Evolutionary conservation across 2,888 invertebrate species (phyloP).

Genomic region (Erebia ligea): DNA sequence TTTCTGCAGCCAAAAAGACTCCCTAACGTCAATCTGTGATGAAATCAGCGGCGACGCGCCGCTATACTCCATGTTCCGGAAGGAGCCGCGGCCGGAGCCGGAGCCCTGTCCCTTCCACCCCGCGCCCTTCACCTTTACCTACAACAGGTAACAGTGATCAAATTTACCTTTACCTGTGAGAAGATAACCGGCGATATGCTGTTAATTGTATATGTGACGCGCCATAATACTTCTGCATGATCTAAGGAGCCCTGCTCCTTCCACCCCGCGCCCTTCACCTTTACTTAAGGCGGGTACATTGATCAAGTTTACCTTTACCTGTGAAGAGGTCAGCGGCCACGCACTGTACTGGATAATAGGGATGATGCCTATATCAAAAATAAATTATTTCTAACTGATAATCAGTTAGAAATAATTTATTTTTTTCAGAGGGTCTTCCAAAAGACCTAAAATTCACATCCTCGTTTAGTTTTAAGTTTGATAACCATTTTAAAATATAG

Average conservation of each 20-base stretch:
- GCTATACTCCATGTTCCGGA: slow-evolving; percentile 89
- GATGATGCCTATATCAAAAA: too few species aligned
- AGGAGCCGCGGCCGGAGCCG: slow-evolving; percentile 86
- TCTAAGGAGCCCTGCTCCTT: slow-evolving; percentile 91
- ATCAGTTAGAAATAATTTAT: too few species aligned
- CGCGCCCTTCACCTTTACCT: slow-evolving; percentile 92
- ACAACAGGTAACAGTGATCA: slow-evolving; percentile 78
- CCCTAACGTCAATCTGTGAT: slow-evolving; percentile 85
- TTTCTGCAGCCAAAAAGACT: slow-evolving; percentile 83
- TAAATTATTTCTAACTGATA: too few species aligned
- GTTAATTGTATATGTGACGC: too few species aligned
- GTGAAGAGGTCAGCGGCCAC: too few species aligned
- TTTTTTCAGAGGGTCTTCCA: too few species aligned
- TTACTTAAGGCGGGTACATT: slow-evolving; percentile 87
- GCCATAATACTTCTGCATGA: slow-evolving; percentile 88
- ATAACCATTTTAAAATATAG: too few species aligned
- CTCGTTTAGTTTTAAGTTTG: too few species aligned
- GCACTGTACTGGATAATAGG: too few species aligned
- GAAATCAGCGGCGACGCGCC: slow-evolving; percentile 88
- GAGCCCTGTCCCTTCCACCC: slow-evolving; percentile 91
- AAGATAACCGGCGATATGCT: too few species aligned
- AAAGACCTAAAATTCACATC: too few species aligned
- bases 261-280: slow-evolving; percentile 90
- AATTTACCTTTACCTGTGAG: not conserved
- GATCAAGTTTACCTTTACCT: not conserved